phyloP scores from a whole-genome alignment of 1,140 invertebrate species.

The Drosophila busckii region DNA sequence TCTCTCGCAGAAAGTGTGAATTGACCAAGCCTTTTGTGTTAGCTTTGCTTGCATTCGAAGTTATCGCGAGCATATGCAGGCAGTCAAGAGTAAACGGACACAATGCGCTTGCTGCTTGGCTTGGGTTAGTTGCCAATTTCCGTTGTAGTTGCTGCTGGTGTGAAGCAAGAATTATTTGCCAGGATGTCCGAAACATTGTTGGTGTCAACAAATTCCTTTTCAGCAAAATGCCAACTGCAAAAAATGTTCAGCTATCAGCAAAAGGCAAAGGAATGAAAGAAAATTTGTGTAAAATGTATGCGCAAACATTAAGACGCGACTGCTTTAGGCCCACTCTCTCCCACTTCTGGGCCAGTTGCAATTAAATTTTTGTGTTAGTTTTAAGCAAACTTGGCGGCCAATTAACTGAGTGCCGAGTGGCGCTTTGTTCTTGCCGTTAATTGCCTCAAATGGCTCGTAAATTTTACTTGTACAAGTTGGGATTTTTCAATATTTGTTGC shows the following conservation, averaged over 20 bases:
- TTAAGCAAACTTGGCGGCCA: slow-evolving; percentile 39
- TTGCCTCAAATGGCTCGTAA: slow-evolving; percentile 74
- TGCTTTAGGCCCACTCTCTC: slow-evolving; percentile 7
- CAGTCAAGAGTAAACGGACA: slow-evolving; percentile 67
- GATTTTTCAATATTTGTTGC: too few species aligned
- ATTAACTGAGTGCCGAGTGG: slow-evolving; percentile 60
- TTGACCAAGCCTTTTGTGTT: slow-evolving; percentile 49
- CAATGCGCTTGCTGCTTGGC: slow-evolving; percentile 54
- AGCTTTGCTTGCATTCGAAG: slow-evolving; percentile 26
- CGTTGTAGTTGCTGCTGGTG: slow-evolving; percentile 10
- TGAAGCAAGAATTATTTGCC: slow-evolving; percentile 64
- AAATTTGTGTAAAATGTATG: slow-evolving; percentile 52
- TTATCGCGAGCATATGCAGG: slow-evolving; percentile 58
- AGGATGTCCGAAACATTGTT: slow-evolving; percentile 78
- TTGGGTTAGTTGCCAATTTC: slow-evolving; percentile 69
- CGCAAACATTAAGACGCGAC: slow-evolving; percentile 37
- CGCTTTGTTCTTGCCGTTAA: slow-evolving; percentile 46
- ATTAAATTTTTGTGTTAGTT: slow-evolving; percentile 69
- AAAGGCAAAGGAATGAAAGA: slow-evolving; percentile 8
- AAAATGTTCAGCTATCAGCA: slow-evolving; percentile 41
- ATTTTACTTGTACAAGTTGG: slow-evolving; percentile 30
- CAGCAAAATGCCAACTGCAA: slow-evolving; percentile 48
- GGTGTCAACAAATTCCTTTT: slow-evolving; percentile 75
- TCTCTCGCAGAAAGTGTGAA: slow-evolving; percentile 31
- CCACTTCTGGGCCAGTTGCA: slow-evolving; percentile 9